phyloP scores from a whole-genome alignment of 2,888 invertebrate genomes.

The Notocelia uddmanniana region DNA sequence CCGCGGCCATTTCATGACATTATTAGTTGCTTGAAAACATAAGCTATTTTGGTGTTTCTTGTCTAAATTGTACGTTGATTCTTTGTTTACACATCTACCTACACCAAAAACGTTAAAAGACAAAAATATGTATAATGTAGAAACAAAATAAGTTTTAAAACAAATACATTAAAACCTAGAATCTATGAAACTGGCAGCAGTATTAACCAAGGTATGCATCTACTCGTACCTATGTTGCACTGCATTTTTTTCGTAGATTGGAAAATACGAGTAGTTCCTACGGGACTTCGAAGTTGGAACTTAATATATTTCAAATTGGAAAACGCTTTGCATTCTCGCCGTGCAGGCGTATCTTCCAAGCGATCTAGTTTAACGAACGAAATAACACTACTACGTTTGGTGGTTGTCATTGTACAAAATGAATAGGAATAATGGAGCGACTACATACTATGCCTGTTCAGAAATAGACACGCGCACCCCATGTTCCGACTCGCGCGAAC shows the following conservation, averaged over 20 bases:
- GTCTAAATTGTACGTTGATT: no score
- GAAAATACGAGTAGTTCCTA: background rate
- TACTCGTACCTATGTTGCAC: background rate
- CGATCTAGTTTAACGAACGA: constrained; percentile 56
- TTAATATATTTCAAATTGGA: constrained; percentile 34
- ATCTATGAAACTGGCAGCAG: no score
- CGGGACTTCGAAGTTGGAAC: constrained; percentile 1
- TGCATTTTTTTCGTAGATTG: background rate
- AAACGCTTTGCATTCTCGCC: constrained; percentile 33
- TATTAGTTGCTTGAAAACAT: constrained; percentile 1
- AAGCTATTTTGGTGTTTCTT: no score
- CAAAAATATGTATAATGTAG: no score
- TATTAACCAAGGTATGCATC: no score
- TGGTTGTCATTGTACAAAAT: constrained; percentile 60
- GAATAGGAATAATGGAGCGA: constrained; percentile 76
- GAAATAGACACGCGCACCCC: constrained; percentile 78
- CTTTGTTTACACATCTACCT: no score
- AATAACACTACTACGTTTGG: constrained; percentile 43
- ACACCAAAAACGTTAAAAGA: no score
- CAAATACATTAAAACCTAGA: no score
- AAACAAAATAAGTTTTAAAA: no score
- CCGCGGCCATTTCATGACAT: background rate
- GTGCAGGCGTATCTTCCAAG: constrained; percentile 25
- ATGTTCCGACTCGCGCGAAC: constrained; percentile 70
- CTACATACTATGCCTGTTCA: constrained; percentile 58